Conservation (phyloP, 1,140 invertebrate species). For the Oncopeltus fasciatus region DNA sequence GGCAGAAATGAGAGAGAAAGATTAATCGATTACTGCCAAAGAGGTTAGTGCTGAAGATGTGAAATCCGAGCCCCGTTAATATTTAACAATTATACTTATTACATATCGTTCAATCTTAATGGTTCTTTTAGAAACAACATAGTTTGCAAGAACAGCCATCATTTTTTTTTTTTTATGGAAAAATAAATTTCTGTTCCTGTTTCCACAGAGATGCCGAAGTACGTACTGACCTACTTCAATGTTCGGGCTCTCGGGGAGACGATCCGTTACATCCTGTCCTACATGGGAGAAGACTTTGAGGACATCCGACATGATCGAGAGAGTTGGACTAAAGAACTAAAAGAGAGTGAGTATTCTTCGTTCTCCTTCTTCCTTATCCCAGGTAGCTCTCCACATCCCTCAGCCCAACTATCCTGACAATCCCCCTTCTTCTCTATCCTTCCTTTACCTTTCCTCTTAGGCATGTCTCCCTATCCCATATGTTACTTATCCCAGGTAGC, state of each 20-base stretch:
- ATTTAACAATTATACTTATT: too few species aligned
- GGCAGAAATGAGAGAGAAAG: too few species aligned
- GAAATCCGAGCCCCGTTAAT: too few species aligned
- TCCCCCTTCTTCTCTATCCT: background rate
- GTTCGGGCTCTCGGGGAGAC: conserved; percentile 49
- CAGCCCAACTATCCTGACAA: background rate
- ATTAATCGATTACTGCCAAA: too few species aligned
- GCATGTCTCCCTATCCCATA: background rate
- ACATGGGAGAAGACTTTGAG: conserved; percentile 44
- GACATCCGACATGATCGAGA: conserved; percentile 38
- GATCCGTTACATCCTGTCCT: conserved; percentile 46
- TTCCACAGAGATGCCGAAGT: conserved; percentile 27
- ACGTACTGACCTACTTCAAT: conserved; percentile 49
- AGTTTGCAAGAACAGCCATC: too few species aligned
- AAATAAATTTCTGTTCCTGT: too few species aligned
- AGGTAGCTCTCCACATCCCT: conserved; percentile 27
- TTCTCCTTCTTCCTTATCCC: conserved; percentile 29
- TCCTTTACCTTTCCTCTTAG: background rate
- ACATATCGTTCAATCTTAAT: too few species aligned
- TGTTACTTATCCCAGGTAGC: background rate
- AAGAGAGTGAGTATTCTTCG: background rate
- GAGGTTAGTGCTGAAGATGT: too few species aligned
- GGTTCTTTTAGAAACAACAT: too few species aligned
- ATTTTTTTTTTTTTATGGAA: too few species aligned
- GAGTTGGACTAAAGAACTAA: conserved; percentile 34